Evolutionary conservation across 2,797 vertebrate genomes (phyloP).

Genomic region (Leptatherina wallacei): DNA sequence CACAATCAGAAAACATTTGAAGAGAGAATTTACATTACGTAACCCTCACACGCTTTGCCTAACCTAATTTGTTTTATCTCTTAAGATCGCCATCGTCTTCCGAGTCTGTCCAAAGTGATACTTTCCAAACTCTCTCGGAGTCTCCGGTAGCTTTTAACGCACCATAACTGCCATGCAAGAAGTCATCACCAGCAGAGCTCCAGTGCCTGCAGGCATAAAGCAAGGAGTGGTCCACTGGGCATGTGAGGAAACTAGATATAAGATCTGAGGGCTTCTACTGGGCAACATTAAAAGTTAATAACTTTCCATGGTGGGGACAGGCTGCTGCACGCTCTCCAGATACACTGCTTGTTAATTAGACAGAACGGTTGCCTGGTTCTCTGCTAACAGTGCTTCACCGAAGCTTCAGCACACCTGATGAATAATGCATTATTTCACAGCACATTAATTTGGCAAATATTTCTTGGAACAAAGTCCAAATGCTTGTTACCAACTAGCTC

Average conservation of each 20-base stretch:
- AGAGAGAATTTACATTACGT: constrained; percentile 14
- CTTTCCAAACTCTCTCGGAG: constrained; percentile 16
- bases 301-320: constrained; percentile 41
- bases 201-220: constrained; percentile 35
- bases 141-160: constrained; percentile 1
- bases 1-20: constrained; percentile 23
- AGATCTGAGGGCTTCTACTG: constrained; percentile 43
- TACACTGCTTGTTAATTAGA: constrained; percentile 69
- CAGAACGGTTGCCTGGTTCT: constrained; percentile 60
- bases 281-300: constrained; percentile 40
- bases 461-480: constrained; percentile 65
- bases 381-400: constrained; percentile 50
- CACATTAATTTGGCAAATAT: constrained; percentile 68
- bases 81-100: constrained; percentile 5
- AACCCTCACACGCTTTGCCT: constrained; percentile 25
- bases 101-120: constrained; percentile 11
- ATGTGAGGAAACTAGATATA: constrained; percentile 38
- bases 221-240: constrained; percentile 48
- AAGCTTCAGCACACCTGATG: constrained; percentile 53
- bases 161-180: constrained; percentile 15
- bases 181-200: constrained; percentile 29
- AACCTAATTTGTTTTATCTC: constrained; percentile 8
- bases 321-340: constrained; percentile 48
- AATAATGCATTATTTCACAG: constrained; percentile 72
- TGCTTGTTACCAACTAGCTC: constrained; percentile 45